Base-by-base conservation (phyloP, 1,140 invertebrate genomes). In the Sesamia nonagrioides region DNA sequence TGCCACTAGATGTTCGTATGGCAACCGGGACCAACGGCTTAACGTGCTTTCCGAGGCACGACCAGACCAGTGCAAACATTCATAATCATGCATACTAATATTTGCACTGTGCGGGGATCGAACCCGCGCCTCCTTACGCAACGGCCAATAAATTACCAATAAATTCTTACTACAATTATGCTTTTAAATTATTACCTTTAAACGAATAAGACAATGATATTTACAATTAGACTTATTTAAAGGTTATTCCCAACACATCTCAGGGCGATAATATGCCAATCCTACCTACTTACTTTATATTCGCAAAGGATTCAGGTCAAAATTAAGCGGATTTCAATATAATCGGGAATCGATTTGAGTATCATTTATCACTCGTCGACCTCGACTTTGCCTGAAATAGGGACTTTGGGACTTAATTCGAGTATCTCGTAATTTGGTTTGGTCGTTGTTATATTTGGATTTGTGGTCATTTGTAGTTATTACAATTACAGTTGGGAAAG, bases 261-360 rank as follows among this genome's bases (percentile, higher is more conserved):
- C 35, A 35, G 37, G 17, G 7, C 11, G 37, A 66, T 42, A 66
- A 66, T 66, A 37, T 42, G 37, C 61, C 61, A 66, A 42, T 66
- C 37, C 61, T 13, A 6, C 35, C 15, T 58, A 35, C 58, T 61
- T 58, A 35, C 58, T 61, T 75, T 63, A 75, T 75, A 73, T 63
- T 63, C 58, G n/a, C n/a, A n/a, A 45, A 63, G 42, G 73, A 61
- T 75, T 50, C 18, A 35, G 73, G 73, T 75, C 58, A 61, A 56
- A 75, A 75, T 75, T 61, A 75, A 75, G 58, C 73, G 73, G 73
- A 50, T 75, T 74, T 45, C 72, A 74, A 61, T 75, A 75, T 73
- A 61, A 63, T 63, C 58, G 18, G 18, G n/a, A 75, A 75, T 75
- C 73, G 42, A 75, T 75, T 61, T 27, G 40, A 42, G 63, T 58